A percentile compares a stretch with the other conserved stretches of the same genome.
phyloP scores from a whole-genome alignment of 2,797 vertebrate genomes.

The Syngnathus rostellatus region DNA sequence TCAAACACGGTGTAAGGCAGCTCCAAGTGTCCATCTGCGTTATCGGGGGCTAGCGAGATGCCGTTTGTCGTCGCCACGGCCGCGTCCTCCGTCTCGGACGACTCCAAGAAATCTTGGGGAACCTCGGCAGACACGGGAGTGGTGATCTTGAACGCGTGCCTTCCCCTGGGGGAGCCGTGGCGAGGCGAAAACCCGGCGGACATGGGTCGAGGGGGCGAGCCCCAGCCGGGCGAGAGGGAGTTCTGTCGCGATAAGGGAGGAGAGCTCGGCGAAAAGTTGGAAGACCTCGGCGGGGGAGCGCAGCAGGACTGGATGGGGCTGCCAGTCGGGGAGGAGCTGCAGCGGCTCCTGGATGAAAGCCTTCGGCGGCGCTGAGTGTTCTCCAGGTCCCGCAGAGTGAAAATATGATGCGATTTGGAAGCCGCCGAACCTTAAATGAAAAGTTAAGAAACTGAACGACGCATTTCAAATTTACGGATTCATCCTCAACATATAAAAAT shows the following conservation, averaged over 20 bases:
- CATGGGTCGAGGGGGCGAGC: constrained; percentile 50
- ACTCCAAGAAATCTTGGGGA: constrained; percentile 64
- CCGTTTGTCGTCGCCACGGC: constrained; percentile 58
- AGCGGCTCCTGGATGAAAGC: constrained; percentile 65
- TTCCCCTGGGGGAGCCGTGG: constrained; percentile 45
- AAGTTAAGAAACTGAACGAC: background rate
- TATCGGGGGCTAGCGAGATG: constrained; percentile 54
- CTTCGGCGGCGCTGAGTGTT: constrained; percentile 76
- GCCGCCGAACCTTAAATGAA: constrained; percentile 44
- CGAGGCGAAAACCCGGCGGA: constrained; percentile 50
- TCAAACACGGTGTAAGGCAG: constrained; percentile 67
- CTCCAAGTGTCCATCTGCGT: constrained; percentile 62
- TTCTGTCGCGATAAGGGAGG: constrained; percentile 56
- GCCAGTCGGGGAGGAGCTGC: constrained; percentile 67
- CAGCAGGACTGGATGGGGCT: constrained; percentile 51
- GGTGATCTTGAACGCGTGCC: constrained; percentile 58
- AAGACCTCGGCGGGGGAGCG: constrained; percentile 50
- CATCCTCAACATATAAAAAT: too few species aligned
- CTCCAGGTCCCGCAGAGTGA: constrained; percentile 80
- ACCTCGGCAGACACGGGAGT: constrained; percentile 63
- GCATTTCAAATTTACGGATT: too few species aligned
- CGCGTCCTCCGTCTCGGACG: constrained; percentile 64
- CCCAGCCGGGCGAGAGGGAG: constrained; percentile 53
- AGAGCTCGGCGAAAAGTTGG: constrained; percentile 39
- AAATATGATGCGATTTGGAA: constrained; percentile 78